These are phyloP conservation scores for Procambarus clarkii DNA, from an alignment of 1,140 invertebrate genomes.

Conservation along the genomic window DNA sequence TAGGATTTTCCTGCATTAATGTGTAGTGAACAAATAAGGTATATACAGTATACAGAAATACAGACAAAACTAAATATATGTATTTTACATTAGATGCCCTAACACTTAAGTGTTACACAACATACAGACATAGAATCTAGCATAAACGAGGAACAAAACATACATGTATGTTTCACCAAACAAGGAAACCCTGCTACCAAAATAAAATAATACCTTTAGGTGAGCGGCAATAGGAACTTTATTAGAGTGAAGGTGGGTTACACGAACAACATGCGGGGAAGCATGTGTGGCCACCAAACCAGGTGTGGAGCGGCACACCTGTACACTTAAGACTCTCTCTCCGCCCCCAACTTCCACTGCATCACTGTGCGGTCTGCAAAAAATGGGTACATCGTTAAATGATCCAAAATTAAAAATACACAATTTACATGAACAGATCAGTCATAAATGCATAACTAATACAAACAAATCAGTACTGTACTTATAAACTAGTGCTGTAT, in stretches of 20 bases:
- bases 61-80: too few relatives aligned
- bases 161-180: too few relatives aligned
- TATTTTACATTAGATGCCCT: too few relatives aligned
- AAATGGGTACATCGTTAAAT: not conserved
- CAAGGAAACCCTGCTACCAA: not conserved
- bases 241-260: slow-evolving; percentile 54
- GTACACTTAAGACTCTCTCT: slow-evolving; percentile 28
- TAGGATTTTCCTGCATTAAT: too few relatives aligned
- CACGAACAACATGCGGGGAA: slow-evolving; percentile 44
- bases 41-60: too few relatives aligned
- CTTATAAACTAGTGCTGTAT: too few relatives aligned
- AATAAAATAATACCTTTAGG: slow-evolving; percentile 44
- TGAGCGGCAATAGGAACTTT: slow-evolving; percentile 59
- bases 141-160: too few relatives aligned
- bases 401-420: not conserved
- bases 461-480: too few relatives aligned
- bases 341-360: slow-evolving; percentile 46
- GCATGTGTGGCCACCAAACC: slow-evolving; percentile 57
- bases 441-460: too few relatives aligned
- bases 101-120: too few relatives aligned
- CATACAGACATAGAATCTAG: too few relatives aligned
- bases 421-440: not conserved
- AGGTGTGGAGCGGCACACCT: slow-evolving; percentile 43
- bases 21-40: too few relatives aligned
- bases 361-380: slow-evolving; percentile 50